Conservation (phyloP, 2,113 vertebrate species). For the Ginglymostoma cirratum region DNA sequence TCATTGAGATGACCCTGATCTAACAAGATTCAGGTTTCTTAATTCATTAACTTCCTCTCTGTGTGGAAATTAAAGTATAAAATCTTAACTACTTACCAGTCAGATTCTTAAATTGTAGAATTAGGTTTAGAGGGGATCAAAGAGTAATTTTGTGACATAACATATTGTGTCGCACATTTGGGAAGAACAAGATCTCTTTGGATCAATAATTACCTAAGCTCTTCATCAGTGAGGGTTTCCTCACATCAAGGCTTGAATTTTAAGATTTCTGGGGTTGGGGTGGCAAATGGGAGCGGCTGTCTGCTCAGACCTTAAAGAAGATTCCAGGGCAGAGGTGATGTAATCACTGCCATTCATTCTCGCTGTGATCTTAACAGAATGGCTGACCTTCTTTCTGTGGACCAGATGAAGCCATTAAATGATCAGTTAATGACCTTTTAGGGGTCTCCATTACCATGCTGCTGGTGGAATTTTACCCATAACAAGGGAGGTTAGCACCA, state of each 20-base stretch:
- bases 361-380: too few species aligned
- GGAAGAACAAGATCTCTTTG: neutral
- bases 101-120: neutral
- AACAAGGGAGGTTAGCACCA: too few species aligned
- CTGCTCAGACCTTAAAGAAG: too few species aligned
- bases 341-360: too few species aligned
- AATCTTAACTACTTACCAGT: neutral
- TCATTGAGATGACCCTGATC: neutral
- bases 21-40: neutral
- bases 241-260: neutral
- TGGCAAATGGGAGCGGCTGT: too few species aligned
- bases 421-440: too few species aligned
- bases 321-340: too few species aligned
- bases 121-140: neutral
- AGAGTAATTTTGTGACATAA: neutral
- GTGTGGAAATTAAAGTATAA: neutral
- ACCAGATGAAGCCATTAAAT: too few species aligned
- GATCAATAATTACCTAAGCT: neutral
- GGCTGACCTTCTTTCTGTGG: too few species aligned
- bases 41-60: conserved; percentile 1
- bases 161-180: neutral
- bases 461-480: too few species aligned
- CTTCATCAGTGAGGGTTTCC: neutral
- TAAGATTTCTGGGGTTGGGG: too few species aligned
- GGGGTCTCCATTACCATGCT: too few species aligned